Evolutionary conservation across 2,888 invertebrate species (phyloP), one percentile per base, ranked within the genome.

Genomic region (Oscheius onirici): DNA sequence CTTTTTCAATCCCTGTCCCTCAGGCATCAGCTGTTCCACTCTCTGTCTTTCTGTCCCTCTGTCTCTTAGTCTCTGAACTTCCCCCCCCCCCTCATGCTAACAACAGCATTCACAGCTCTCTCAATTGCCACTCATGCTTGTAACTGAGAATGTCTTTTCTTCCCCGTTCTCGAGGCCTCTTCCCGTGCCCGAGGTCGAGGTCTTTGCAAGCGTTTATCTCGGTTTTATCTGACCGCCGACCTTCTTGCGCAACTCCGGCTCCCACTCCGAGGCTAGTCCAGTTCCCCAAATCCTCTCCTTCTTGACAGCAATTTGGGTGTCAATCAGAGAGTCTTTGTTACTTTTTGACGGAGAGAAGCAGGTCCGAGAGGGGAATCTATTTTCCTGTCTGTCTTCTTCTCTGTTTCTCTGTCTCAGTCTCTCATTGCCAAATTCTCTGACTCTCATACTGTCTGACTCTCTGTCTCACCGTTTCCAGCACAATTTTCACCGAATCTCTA

Each of bases 141-240:
- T 17, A 46, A n/a, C 46, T 34, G 34, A 34, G 46, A 46, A 3
- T 3, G 46, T 15, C 46, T 46, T 17, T 17, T 46, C n/a, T n/a
- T n/a, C n/a, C n/a, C 17, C 20, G 10, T 22, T 49, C 17, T 49
- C 49, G n/a, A 17, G 17, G 49, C 10, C 60, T 41, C 43, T 17
- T 60, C 44, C 15, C 44, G n/a, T 24, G 24, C 26, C 17, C 11
- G 63, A 63, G 63, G 63, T 46, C 63, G 63, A 63, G 63, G 63
- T 46, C 63, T 44, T 41, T 24, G 44, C 41, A 24, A 41, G 44
- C 63, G 63, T 63, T 63, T 63, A 63, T 63, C 63, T 63, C 63
- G 63, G 63, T 63, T 63, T 63, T 63, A 63, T 63, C 63, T 63
- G 28, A 28, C 63, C 63, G 63, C 63, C 49, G 63, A 49, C 63